These are phyloP conservation scores for Graphium colonna DNA, from an alignment of 2,888 invertebrate species.

Conservation along the genomic window DNA sequence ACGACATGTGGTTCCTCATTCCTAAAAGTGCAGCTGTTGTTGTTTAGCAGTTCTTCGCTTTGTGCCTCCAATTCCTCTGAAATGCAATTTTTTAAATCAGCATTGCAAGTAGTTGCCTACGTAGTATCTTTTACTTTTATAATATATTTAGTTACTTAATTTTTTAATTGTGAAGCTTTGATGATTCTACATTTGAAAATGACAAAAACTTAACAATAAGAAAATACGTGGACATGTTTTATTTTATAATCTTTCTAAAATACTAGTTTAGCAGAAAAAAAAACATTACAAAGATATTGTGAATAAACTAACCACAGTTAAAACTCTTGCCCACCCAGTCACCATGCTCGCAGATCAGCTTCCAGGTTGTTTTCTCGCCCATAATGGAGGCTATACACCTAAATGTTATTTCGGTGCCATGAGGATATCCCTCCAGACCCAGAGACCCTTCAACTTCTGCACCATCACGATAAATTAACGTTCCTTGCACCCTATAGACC, in stretches of 20 bases:
- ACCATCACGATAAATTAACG: constrained; percentile 87
- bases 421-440: constrained; percentile 85
- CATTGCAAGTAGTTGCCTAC: no score
- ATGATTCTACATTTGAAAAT: no score
- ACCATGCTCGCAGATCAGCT: constrained; percentile 90
- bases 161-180: no score
- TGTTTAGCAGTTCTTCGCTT: constrained; percentile 75
- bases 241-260: no score
- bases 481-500: constrained; percentile 85
- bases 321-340: constrained; percentile 91
- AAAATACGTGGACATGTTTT: no score
- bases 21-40: constrained; percentile 87
- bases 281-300: no score
- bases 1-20: constrained; percentile 90
- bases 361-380: constrained; percentile 91
- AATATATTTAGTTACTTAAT: no score
- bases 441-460: constrained; percentile 83
- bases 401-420: constrained; percentile 91
- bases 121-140: no score
- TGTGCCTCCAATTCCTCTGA: constrained; percentile 73
- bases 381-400: constrained; percentile 90
- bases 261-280: no score
- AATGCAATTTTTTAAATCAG: constrained; percentile 25
- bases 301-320: constrained; percentile 86
- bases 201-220: no score